Evolutionary conservation across 2,888 invertebrate species (phyloP).

Genomic region (Embidobia sp.): DNA sequence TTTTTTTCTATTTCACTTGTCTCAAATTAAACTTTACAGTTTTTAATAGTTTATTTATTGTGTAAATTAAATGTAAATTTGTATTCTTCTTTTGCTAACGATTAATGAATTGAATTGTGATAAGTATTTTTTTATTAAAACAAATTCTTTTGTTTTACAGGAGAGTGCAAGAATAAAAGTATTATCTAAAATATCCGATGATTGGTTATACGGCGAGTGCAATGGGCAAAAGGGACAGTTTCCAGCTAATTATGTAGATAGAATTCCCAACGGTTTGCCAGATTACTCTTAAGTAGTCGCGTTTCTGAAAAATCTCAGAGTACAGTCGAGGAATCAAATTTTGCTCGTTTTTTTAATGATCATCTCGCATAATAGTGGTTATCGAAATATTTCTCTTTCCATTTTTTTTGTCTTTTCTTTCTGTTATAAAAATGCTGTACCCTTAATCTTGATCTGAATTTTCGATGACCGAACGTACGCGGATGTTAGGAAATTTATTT

Average conservation of each 20-base stretch:
- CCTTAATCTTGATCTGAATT: not conserved
- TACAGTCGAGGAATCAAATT: not conserved
- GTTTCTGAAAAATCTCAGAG: not conserved
- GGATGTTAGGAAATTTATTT: constrained; percentile 27
- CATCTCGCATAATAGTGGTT: constrained; percentile 32
- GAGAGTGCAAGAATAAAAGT: constrained; percentile 86
- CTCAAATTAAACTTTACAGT: too few relatives aligned
- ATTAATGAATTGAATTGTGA: too few relatives aligned
- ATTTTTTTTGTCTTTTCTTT: not conserved
- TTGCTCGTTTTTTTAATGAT: constrained; percentile 4
- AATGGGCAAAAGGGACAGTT: constrained; percentile 88
- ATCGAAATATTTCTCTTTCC: constrained; percentile 11
- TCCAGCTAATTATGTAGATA: constrained; percentile 89
- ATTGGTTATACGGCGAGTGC: constrained; percentile 90
- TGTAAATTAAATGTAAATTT: too few relatives aligned
- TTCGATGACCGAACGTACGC: constrained; percentile 17
- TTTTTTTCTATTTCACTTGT: too few relatives aligned
- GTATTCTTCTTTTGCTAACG: too few relatives aligned
- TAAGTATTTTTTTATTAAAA: too few relatives aligned
- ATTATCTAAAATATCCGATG: constrained; percentile 86
- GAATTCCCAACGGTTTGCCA: constrained; percentile 82
- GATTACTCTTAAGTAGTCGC: constrained; percentile 44
- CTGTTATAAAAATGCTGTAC: too few relatives aligned
- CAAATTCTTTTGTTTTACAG: constrained; percentile 79
- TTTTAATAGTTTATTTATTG: too few relatives aligned